Evolutionary conservation across 2,797 vertebrate genomes (phyloP), one percentile per base, ranked within the genome.

Genomic region (Artibeus lituratus): DNA sequence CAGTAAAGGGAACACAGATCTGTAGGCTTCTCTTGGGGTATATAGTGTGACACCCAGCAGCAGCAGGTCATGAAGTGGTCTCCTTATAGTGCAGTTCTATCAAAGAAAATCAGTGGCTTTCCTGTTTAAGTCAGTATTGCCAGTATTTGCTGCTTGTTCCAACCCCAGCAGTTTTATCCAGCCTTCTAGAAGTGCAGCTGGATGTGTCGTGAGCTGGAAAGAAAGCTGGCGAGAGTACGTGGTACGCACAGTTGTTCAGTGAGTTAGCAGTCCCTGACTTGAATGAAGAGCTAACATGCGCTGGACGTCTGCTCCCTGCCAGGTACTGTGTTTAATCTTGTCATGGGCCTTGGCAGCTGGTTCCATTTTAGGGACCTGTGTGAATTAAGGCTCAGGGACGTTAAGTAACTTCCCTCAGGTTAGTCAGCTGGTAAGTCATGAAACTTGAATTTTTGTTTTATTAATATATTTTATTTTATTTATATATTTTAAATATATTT

Each of bases 391-490:
- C 47, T 74, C 37, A 65, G 37, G 35, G 69, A 81, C 80, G 70
- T 24, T 29, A 51, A 90, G 69, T 85, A 76, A 44, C 32, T 93
- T 95, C 59, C 44, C 22, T 62, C 10, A 47, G 32, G 6, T 89
- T 35, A 85, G 15, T 4, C 0, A 74, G 49, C 59, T 86, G 16
- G 55, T 83, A 62, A 59, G n/a, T 91, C 32, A 32, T 37, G 11
- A 35, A 91, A 74, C 78, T 77, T 55, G 53, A 70, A 70, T 86
- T 93, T 95, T 94, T n/a, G n/a, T n/a, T n/a, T n/a, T n/a, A n/a
- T n/a, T n/a, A n/a, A n/a, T n/a, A n/a, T n/a, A n/a, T n/a, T n/a
- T n/a, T n/a, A n/a, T n/a, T n/a, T n/a, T n/a, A n/a, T n/a, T n/a
- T n/a, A n/a, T n/a, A n/a, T n/a, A n/a, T n/a, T n/a, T n/a, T n/a